A percentile compares a stretch with the other conserved stretches of the same genome.
Evolutionary conservation across 2,888 invertebrate species (phyloP).

Genomic region (Siphlonurus alternatus): DNA sequence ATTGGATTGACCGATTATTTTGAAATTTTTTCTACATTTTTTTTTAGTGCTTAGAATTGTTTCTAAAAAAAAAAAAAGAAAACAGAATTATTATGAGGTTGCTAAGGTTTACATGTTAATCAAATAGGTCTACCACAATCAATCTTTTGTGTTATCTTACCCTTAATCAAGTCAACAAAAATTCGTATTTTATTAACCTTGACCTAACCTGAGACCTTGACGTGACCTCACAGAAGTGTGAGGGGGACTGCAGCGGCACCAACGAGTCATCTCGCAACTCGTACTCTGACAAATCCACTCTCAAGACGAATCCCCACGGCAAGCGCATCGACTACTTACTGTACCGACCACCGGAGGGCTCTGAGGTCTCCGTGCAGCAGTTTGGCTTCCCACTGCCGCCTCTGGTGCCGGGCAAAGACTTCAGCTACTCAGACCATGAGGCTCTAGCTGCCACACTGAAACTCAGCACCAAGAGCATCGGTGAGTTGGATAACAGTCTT

Average conservation of each 20-base stretch:
- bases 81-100: neutral
- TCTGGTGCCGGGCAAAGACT: slow-evolving; percentile 48
- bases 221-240: neutral
- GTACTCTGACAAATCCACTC: slow-evolving; percentile 44
- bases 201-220: neutral
- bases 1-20: no score
- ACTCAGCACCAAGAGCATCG: no score
- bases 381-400: slow-evolving; percentile 55
- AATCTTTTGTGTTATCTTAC: neutral
- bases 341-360: slow-evolving; percentile 29
- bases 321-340: slow-evolving; percentile 89
- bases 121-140: neutral
- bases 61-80: no score
- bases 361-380: slow-evolving; percentile 29
- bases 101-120: neutral
- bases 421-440: slow-evolving; percentile 84
- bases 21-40: no score
- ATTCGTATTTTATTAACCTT: neutral
- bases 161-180: neutral
- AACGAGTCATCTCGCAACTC: slow-evolving; percentile 66
- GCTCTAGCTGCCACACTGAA: slow-evolving; percentile 43
- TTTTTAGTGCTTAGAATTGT: no score
- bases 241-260: slow-evolving; percentile 40
- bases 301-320: slow-evolving; percentile 44
- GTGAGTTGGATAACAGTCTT: neutral